Base-by-base conservation (phyloP, 2,797 vertebrate genomes). In the Cichlasoma orientale region DNA sequence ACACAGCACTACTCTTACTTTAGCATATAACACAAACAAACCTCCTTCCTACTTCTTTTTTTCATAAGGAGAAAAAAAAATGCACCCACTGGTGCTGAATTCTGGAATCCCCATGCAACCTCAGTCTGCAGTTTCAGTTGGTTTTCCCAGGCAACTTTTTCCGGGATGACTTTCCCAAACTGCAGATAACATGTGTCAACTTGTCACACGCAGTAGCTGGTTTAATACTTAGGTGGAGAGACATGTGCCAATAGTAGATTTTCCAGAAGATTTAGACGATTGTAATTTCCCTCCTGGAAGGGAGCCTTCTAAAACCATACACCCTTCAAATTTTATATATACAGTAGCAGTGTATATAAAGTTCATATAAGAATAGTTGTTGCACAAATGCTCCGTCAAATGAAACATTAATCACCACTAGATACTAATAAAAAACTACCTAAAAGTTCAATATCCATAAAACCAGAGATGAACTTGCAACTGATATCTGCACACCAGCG, bases 101-200 rank as follows among this genome's bases (percentile, higher is more conserved):
- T 25, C 14, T 58, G n/a, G 2, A 7, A 68, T 73, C 41, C 50
- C 74, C 0, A 23, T 54, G 29, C 7, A 13, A 31, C 63, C 19
- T 52, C 53, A n/a, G 27, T 57, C 41, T 31, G 61, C 69, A 56
- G 4, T 56, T 74, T 75, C 70, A 53, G 21, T n/a, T 56, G 36
- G 55, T 74, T 68, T 82, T 88, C 63, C 76, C 85, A 58, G 47
- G 57, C 8, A 86, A 41, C 55, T 19, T 53, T 73, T 50, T 81
- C 9, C 11, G n/a, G 23, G 59, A 61, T 19, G 2, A 63, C 57
- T 76, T 72, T 61, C 27, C 61, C 55, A 55, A 78, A 54, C 74
- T 38, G 68, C 63, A 53, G 58, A 44, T 27, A 80, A 70, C 89
- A 31, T 83, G 89, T 72, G 14, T 72, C 72, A 77, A 74, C 84